These are phyloP conservation scores for Mesorhabditis spiculigera DNA, from an alignment of 2,888 invertebrate species.

Conservation along the genomic window DNA sequence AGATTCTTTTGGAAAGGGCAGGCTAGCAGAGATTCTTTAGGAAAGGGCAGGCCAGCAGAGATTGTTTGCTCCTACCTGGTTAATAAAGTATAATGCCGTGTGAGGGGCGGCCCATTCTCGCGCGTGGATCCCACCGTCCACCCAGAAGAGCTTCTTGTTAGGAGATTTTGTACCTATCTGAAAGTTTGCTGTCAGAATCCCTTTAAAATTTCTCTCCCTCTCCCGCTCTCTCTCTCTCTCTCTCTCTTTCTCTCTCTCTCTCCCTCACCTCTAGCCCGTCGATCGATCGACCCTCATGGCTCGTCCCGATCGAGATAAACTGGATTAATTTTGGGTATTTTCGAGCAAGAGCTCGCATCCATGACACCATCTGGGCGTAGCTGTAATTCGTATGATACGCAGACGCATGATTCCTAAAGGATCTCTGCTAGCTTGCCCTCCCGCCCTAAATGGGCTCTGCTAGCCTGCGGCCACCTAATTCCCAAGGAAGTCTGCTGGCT, in stretches of 20 bases:
- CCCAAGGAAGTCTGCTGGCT: not conserved
- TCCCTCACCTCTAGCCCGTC: constrained; percentile 50
- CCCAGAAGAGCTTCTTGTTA: constrained; percentile 54
- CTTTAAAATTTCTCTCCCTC: too few species aligned
- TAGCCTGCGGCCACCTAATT: not conserved
- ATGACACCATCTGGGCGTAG: constrained; percentile 32
- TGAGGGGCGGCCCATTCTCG: constrained; percentile 58
- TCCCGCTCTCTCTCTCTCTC: too few species aligned
- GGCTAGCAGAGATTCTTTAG: not conserved
- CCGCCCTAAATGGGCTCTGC: not conserved
- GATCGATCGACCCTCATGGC: constrained; percentile 53
- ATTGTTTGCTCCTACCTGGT: constrained; percentile 37
- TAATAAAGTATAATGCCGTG: constrained; percentile 57
- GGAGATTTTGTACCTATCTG: constrained; percentile 47
- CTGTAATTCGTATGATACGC: not conserved
- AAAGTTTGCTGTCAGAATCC: constrained; percentile 7
- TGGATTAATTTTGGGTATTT: constrained; percentile 47
- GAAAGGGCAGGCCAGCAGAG: not conserved
- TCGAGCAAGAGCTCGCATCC: constrained; percentile 49
- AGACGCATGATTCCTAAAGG: not conserved
- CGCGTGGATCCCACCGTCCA: constrained; percentile 57
- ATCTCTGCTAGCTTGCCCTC: not conserved
- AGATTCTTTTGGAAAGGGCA: not conserved
- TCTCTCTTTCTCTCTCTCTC: not conserved
- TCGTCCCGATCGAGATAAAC: constrained; percentile 50